phyloP scores from a whole-genome alignment of 2,113 vertebrate species.

The Labrus mixtus region DNA sequence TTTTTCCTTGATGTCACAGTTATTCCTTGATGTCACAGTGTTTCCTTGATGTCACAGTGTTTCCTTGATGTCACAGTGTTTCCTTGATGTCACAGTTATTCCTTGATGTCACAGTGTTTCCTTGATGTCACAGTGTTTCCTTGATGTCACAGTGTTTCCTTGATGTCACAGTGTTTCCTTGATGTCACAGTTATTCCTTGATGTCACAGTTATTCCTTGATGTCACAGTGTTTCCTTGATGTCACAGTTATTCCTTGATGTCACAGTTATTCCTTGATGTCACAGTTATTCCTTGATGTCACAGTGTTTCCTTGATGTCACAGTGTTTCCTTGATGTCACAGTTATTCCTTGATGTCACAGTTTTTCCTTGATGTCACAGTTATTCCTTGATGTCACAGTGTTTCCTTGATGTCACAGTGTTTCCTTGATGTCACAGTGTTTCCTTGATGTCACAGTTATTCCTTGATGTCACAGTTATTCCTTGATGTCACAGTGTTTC shows the following conservation, averaged over 20 bases:
- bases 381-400: conserved; percentile 16
- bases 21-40: conserved; percentile 16
- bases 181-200: conserved; percentile 20
- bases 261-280: conserved; percentile 20
- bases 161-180: conserved; percentile 22
- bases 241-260: conserved; percentile 21
- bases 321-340: conserved; percentile 18
- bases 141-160: conserved; percentile 21
- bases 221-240: conserved; percentile 22
- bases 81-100: conserved; percentile 18
- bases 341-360: conserved; percentile 17
- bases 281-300: conserved; percentile 17
- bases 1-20: conserved; percentile 19
- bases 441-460: conserved; percentile 19
- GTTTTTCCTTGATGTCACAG: conserved; percentile 19
- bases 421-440: conserved; percentile 20
- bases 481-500: conserved; percentile 20
- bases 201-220: conserved; percentile 19
- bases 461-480: conserved; percentile 22
- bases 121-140: conserved; percentile 21
- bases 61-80: conserved; percentile 21
- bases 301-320: conserved; percentile 20
- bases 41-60: conserved; percentile 20
- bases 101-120: too few species aligned
- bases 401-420: conserved; percentile 18